phyloP scores from a whole-genome alignment of 2,797 vertebrate species.

The Lepilemur ruficaudatus region DNA sequence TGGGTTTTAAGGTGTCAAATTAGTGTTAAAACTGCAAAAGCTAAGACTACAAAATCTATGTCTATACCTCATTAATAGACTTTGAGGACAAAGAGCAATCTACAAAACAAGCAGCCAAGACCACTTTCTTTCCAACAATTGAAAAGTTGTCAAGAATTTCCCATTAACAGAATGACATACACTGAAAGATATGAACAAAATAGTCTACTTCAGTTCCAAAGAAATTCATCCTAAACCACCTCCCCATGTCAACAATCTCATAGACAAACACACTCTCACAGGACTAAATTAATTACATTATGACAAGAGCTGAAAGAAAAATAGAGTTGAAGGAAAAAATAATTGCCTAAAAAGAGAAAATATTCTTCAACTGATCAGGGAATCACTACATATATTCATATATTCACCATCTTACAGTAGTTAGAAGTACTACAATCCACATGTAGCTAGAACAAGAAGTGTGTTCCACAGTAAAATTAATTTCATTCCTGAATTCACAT shows the following conservation, averaged over 20 bases:
- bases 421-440: not conserved
- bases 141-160: constrained; percentile 57
- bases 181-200: constrained; percentile 53
- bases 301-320: not conserved
- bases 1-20: not conserved
- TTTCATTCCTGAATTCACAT: constrained; percentile 13
- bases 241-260: not conserved
- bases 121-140: constrained; percentile 32
- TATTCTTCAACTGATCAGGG: not conserved
- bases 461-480: not conserved
- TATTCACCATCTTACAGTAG: not conserved
- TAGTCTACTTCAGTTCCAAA: not conserved
- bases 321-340: not conserved
- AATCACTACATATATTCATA: not conserved
- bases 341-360: constrained; percentile 23
- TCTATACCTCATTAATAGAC: not conserved
- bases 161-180: constrained; percentile 47
- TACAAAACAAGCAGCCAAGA: constrained; percentile 1
- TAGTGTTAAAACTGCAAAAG: constrained; percentile 2
- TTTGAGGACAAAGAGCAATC: constrained; percentile 29
- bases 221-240: not conserved
- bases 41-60: not conserved
- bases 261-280: constrained; percentile 5
- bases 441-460: not conserved
- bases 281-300: not conserved